Evolutionary conservation across 1,140 invertebrate genomes (phyloP), one percentile per base, ranked within the genome.

Genomic region (Panagrolaimus sp.): DNA sequence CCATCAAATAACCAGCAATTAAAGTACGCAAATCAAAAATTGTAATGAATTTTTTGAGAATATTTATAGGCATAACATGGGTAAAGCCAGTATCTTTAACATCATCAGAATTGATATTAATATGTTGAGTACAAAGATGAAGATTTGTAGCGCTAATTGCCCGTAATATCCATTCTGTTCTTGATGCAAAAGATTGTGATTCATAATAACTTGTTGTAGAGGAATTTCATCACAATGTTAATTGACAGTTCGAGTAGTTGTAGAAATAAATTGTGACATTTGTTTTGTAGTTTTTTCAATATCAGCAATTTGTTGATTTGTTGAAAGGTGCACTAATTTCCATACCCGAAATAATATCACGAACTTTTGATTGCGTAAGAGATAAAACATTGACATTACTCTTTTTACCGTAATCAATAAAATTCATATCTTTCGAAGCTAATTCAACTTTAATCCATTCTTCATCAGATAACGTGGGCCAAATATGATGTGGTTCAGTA

Each of bases 201-300:
- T 99, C 96, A 76, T 98, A 98, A 84, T 98, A 98, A 72, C 92
- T 96, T 0, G 96, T 98, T 0, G 96, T 99, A 0, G 92, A 92
- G 0, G 95, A 72, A 99, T 98, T 86, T 98, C 96, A 82, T 99
- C 96, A 13, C 96, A 96, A 80, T 98, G 96, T 84, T 98, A 99
- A 85, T 98, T 99, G 8, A 98, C 94, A 0, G 95, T 98, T 67
- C 92, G 87, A 0, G 96, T 98, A 0, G 95, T 98, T 0, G 95
- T 98, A 0, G 95, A 94, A 0, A 96, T 98, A 0, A 72, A 27
- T 61, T 83, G 96, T 13, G 92, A 94, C 83, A 98, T 96, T 84
- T 99, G 96, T 82, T 98, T 98, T 7, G 95, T 98, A 85, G 98
- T 96, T 83, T 99, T 99, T 84, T 99, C 96, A 78, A 99, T 99